These are phyloP conservation scores for Pseudomyrmex pallidus DNA, from an alignment of 1,140 invertebrate genomes.

Conservation along the genomic window DNA sequence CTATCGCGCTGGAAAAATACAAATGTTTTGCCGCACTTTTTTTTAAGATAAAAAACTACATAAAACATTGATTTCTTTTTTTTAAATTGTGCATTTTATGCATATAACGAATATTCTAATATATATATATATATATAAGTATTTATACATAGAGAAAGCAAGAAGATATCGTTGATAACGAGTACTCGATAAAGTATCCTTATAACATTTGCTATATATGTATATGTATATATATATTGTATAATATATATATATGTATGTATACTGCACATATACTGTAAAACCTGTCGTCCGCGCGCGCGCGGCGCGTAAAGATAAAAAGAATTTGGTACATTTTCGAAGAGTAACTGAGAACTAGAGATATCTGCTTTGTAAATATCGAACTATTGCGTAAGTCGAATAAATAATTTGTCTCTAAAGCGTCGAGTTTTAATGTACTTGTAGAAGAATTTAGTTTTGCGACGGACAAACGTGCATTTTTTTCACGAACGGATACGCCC, in stretches of 20 bases:
- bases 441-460: not conserved
- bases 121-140: slow-evolving; percentile 9
- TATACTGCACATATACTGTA: slow-evolving; percentile 64
- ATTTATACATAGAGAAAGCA: too few species aligned
- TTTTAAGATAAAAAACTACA: slow-evolving; percentile 5
- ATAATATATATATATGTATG: not conserved
- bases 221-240: not conserved
- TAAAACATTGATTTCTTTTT: slow-evolving; percentile 7
- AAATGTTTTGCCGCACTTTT: slow-evolving; percentile 12
- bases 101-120: slow-evolving; percentile 18
- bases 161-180: too few species aligned
- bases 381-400: slow-evolving; percentile 63
- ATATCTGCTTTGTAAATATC: slow-evolving; percentile 72
- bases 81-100: slow-evolving; percentile 46
- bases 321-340: slow-evolving; percentile 61
- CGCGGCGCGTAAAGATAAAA: slow-evolving; percentile 8
- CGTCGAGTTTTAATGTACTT: slow-evolving; percentile 14
- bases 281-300: slow-evolving; percentile 35
- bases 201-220: slow-evolving; percentile 11
- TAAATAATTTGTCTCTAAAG: slow-evolving; percentile 66
- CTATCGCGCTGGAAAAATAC: not conserved
- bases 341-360: slow-evolving; percentile 42
- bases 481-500: slow-evolving; percentile 16
- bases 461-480: not conserved
- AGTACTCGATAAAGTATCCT: slow-evolving; percentile 37